phyloP scores from a whole-genome alignment of 2,888 invertebrate genomes.

The Clostera curtula region DNA sequence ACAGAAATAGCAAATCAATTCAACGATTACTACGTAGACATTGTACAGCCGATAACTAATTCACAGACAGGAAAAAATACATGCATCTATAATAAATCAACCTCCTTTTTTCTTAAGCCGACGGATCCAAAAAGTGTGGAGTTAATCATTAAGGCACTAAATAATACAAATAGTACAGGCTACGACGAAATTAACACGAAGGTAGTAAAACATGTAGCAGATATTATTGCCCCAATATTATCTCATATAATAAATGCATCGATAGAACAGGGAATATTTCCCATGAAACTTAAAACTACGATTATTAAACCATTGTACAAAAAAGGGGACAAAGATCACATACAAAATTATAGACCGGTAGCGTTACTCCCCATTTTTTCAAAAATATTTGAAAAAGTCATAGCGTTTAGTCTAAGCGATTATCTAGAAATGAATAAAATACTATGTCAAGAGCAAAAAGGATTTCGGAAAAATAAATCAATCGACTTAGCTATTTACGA shows the following conservation, averaged over 20 bases:
- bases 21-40: conserved; percentile 2
- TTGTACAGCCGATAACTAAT: no score
- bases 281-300: conserved; percentile 1
- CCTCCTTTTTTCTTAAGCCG: conserved; percentile 2
- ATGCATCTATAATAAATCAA: conserved; percentile 1
- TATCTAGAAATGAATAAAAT: no score
- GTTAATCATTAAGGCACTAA: conserved; percentile 2
- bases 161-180: conserved; percentile 1
- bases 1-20: conserved; percentile 1
- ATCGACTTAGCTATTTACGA: no score
- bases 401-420: no score
- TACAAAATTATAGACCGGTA: conserved; percentile 3
- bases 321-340: conserved; percentile 1
- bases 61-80: no score
- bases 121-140: neutral
- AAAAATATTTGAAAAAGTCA: conserved; percentile 3
- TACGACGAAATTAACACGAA: conserved; percentile 3
- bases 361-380: conserved; percentile 2
- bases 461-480: no score
- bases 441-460: no score
- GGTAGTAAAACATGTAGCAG: neutral
- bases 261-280: conserved; percentile 1
- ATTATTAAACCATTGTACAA: conserved; percentile 2
- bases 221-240: conserved; percentile 1
- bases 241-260: conserved; percentile 3